Evolutionary conservation across 2,113 vertebrate genomes (phyloP).

Genomic region (Corythoichthys intestinalis): DNA sequence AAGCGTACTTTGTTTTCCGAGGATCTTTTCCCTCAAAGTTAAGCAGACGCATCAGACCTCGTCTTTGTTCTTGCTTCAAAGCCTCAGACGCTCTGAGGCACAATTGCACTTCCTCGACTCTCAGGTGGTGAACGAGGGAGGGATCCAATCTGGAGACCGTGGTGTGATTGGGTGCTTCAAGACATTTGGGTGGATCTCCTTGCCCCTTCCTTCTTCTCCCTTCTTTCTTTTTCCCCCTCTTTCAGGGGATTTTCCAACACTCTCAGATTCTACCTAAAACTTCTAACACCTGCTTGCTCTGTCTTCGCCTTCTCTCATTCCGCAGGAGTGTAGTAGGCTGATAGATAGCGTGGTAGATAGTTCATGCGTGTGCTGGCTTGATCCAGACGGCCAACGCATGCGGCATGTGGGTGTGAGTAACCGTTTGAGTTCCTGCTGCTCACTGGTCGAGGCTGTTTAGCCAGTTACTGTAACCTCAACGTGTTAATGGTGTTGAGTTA

Average conservation of each 20-base stretch:
- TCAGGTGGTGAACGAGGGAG: constrained; percentile 67
- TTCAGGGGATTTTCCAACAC: constrained; percentile 18
- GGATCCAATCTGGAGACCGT: constrained; percentile 50
- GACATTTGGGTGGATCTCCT: constrained; percentile 59
- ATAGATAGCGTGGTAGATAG: constrained; percentile 6
- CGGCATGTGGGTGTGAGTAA: constrained; percentile 48
- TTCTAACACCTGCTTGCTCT: constrained; percentile 23
- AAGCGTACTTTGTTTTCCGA: constrained; percentile 5
- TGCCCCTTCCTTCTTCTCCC: constrained; percentile 5
- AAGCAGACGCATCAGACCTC: constrained; percentile 20
- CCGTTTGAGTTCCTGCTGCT: constrained; percentile 28
- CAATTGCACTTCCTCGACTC: constrained; percentile 52
- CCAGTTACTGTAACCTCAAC: constrained; percentile 74
- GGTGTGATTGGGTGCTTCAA: constrained; percentile 66
- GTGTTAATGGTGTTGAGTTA: constrained; percentile 85
- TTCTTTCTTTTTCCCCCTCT: constrained; percentile 7
- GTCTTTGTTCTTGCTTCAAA: constrained; percentile 27
- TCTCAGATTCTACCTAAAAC: constrained; percentile 9
- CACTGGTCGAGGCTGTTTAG: constrained; percentile 82
- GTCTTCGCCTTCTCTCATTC: constrained; percentile 2
- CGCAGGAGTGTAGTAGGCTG: not conserved
- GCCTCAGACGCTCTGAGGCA: constrained; percentile 46
- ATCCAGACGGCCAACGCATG: constrained; percentile 41
- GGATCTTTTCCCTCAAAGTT: constrained; percentile 13
- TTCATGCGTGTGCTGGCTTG: constrained; percentile 18